Conservation (phyloP, 1,140 invertebrate genomes). For the Macrosteles quadrilineatus region DNA sequence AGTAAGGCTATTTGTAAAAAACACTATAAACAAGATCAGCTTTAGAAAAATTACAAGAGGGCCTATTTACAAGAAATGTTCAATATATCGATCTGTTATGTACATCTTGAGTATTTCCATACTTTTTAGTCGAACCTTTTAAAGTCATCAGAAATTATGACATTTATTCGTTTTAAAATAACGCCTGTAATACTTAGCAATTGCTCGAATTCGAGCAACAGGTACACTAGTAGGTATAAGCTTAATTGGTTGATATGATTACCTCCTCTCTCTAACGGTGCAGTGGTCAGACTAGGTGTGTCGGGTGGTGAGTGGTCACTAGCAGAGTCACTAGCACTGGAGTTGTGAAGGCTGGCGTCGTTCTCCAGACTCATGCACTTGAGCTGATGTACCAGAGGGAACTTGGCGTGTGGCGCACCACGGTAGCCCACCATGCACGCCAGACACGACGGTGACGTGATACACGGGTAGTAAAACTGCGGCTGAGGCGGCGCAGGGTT, state of each 20-base stretch:
- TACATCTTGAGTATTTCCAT: no score
- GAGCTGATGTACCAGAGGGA: slow-evolving; percentile 12
- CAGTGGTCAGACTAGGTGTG: slow-evolving; percentile 29
- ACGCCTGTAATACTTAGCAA: no score
- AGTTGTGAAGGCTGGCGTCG: slow-evolving; percentile 17
- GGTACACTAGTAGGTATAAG: no score
- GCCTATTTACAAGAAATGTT: no score
- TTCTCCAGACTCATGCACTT: slow-evolving; percentile 19
- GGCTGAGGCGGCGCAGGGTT: not conserved
- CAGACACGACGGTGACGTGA: not conserved
- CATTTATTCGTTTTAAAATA: no score
- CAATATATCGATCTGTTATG: no score
- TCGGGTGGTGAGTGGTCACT: slow-evolving; percentile 39
- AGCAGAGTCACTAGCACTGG: slow-evolving; percentile 34
- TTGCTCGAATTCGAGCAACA: no score
- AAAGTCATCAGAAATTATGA: no score
- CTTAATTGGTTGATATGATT: not conserved
- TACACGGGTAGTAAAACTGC: not conserved
- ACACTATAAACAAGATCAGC: no score
- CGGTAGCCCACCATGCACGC: not conserved
- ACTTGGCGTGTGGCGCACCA: not conserved
- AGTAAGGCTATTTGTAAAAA: no score
- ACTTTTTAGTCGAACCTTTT: no score
- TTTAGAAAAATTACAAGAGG: no score
- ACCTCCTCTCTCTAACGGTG: slow-evolving; percentile 5